Conservation (phyloP, 2,113 vertebrate genomes). For the Vulpes ferrilata region DNA sequence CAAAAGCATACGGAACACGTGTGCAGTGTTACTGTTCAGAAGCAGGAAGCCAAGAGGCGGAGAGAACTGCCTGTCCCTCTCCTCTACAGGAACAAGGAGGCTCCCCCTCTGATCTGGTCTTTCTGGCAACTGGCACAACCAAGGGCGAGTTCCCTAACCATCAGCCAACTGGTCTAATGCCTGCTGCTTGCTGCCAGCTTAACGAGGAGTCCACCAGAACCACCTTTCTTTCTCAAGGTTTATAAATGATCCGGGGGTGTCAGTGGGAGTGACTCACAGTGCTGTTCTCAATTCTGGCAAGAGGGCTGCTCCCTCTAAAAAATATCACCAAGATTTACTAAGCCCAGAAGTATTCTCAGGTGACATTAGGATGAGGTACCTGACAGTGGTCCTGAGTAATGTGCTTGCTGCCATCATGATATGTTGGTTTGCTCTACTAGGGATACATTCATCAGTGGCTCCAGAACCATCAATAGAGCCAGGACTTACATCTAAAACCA, state of each 20-base stretch:
- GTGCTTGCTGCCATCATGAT: not conserved
- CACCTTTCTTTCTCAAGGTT: conserved; percentile 20
- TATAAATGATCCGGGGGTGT: not conserved
- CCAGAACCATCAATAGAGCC: not conserved
- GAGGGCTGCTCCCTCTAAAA: not conserved
- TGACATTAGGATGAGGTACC: conserved; percentile 33
- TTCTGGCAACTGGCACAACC: not conserved
- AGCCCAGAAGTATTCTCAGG: conserved; percentile 4
- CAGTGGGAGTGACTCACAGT: not conserved
- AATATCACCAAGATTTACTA: not conserved
- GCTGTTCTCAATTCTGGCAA: conserved; percentile 8
- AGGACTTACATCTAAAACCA: not conserved
- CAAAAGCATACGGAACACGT: rapidly evolving
- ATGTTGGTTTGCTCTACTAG: not conserved
- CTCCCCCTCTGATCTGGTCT: not conserved
- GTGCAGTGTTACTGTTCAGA: not conserved
- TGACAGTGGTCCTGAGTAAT: conserved; percentile 16
- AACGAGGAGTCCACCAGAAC: not conserved
- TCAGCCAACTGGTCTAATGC: not conserved
- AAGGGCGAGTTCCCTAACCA: not conserved
- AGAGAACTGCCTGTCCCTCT: not conserved
- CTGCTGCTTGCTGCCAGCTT: not conserved
- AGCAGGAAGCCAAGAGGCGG: not conserved
- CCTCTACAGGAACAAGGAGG: not conserved
- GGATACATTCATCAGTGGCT: not conserved